A percentile compares a stretch with the other conserved stretches of the same genome.
These are phyloP conservation scores for Passer domesticus DNA, from an alignment of 2,113 vertebrate genomes.

Conservation along the genomic window DNA sequence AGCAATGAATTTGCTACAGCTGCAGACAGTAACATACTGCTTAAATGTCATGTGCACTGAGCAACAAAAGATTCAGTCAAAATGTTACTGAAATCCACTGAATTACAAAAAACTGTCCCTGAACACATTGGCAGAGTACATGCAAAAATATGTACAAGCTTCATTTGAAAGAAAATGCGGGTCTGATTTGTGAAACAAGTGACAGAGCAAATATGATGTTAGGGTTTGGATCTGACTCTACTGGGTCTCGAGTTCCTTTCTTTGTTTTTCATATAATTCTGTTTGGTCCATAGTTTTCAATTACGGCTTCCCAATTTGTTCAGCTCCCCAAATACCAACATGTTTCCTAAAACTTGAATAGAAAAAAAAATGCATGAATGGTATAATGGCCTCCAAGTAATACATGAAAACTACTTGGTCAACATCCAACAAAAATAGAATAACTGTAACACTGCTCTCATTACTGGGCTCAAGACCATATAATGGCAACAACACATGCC, in stretches of 20 bases:
- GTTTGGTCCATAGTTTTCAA: background rate
- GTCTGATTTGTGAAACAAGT: background rate
- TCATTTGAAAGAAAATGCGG: fast-evolving
- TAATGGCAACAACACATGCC: background rate
- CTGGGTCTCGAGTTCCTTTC: background rate
- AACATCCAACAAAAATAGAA: background rate
- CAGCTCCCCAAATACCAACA: background rate
- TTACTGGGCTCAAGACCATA: background rate
- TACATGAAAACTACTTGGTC: fast-evolving
- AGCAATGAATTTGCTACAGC: background rate
- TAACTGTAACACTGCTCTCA: background rate
- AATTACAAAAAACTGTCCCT: background rate
- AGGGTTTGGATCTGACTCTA: background rate
- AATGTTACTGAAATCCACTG: background rate
- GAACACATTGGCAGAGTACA: background rate
- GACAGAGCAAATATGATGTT: background rate
- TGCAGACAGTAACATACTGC: background rate
- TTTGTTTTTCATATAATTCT: background rate
- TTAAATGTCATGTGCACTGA: background rate
- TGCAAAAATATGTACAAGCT: background rate
- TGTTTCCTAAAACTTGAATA: background rate
- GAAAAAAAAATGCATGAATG: background rate
- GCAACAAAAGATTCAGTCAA: background rate
- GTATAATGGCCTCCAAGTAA: background rate
- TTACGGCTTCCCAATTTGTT: background rate